phyloP scores from a whole-genome alignment of 2,888 invertebrate species.

The Ornithoptera priamus region DNA sequence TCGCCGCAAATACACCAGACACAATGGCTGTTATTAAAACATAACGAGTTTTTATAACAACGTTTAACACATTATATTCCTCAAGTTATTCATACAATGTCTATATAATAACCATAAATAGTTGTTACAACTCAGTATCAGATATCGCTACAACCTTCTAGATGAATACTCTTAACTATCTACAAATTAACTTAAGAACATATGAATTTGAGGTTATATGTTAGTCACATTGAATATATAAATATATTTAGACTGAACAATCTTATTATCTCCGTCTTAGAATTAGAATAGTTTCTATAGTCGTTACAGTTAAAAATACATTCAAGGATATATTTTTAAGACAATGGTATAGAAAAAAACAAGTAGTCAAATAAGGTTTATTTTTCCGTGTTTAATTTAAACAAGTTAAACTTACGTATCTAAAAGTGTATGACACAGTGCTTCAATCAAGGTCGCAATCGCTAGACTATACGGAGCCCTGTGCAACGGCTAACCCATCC shows the following conservation, averaged over 20 bases:
- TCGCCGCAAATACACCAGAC: conserved; percentile 10
- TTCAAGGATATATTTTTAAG: background rate
- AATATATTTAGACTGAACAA: background rate
- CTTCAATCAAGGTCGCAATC: conserved; percentile 31
- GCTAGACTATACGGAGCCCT: conserved; percentile 36
- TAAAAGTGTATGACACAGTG: background rate
- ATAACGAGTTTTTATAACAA: background rate
- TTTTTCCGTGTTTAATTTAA: too few species aligned
- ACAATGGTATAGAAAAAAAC: too few species aligned
- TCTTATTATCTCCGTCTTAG: background rate
- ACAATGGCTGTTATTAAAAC: conserved; percentile 19
- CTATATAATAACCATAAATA: background rate
- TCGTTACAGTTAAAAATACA: background rate
- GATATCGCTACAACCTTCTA: background rate
- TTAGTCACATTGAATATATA: too few species aligned
- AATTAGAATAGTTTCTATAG: background rate
- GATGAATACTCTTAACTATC: too few species aligned
- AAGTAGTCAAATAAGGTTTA: too few species aligned
- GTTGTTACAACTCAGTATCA: background rate
- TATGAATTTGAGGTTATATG: too few species aligned
- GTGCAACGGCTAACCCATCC: conserved; percentile 25
- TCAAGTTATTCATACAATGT: background rate
- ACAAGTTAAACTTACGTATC: background rate
- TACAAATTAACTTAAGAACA: too few species aligned
- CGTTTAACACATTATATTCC: background rate